phyloP scores from a whole-genome alignment of 30 jellyfish, hydroid and myxozoan genomes.

The Cassiopea andromeda region DNA sequence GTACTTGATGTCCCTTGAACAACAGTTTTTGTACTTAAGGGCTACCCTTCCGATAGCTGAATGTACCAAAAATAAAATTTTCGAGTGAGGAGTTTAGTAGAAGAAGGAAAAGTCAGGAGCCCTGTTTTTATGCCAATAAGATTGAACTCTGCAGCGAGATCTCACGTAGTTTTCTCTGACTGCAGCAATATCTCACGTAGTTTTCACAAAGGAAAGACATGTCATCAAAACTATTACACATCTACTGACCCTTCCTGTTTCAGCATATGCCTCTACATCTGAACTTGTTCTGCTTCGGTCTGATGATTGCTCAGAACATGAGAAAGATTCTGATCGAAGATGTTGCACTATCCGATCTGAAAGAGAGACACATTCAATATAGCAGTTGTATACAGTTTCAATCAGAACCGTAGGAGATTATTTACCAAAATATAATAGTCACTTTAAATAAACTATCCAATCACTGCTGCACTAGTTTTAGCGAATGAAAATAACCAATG shows the following conservation, averaged over 20 bases:
- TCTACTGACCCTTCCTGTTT: conserved; percentile 22
- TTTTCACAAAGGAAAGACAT: background rate
- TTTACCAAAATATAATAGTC: background rate
- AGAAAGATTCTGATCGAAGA: conserved; percentile 21
- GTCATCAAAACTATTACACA: too few species aligned
- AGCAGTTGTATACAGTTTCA: background rate
- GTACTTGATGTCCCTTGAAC: too few species aligned
- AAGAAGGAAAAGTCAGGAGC: too few species aligned
- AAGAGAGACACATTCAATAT: background rate
- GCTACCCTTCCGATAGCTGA: too few species aligned
- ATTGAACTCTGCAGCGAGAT: too few species aligned
- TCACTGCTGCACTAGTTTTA: too few species aligned
- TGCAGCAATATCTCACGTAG: background rate
- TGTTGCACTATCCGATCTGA: conserved; percentile 11
- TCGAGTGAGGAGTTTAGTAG: too few species aligned
- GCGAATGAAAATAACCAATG: too few species aligned
- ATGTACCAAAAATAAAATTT: too few species aligned
- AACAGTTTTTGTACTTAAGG: too few species aligned
- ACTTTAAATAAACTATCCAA: background rate
- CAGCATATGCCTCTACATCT: conserved; percentile 12
- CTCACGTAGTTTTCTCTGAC: too few species aligned
- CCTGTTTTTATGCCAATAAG: too few species aligned
- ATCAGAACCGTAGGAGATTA: background rate
- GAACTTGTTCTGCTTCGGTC: conserved; percentile 51
- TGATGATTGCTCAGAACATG: conserved; percentile 50